A percentile compares a stretch with the other conserved stretches of the same genome.
phyloP scores from a whole-genome alignment of 2,113 vertebrate species.

The Conger conger region DNA sequence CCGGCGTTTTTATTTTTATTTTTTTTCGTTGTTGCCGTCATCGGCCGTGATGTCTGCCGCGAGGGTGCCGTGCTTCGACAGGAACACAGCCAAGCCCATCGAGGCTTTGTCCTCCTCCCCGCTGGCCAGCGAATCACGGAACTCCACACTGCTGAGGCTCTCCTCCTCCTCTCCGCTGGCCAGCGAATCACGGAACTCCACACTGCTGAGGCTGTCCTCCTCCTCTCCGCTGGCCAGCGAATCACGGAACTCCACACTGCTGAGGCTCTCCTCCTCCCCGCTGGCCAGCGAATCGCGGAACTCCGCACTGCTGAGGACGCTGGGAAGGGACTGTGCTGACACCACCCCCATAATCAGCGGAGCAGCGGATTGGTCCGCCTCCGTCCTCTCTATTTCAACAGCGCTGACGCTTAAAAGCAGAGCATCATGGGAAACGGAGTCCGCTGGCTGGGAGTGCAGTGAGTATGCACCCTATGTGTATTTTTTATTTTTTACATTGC shows the following conservation, averaged over 20 bases:
- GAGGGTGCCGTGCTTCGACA: background rate
- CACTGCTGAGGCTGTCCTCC: background rate
- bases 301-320: background rate
- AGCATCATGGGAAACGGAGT: background rate
- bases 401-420: background rate
- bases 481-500: conserved; percentile 11
- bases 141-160: too few species aligned
- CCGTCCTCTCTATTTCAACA: background rate
- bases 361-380: background rate
- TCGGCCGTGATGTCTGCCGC: background rate
- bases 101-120: too few species aligned
- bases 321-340: background rate
- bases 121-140: too few species aligned
- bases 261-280: background rate
- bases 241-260: too few species aligned
- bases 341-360: background rate
- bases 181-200: background rate
- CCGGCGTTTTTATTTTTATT: background rate
- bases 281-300: background rate
- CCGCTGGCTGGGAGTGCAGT: background rate
- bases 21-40: background rate
- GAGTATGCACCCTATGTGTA: background rate
- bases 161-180: background rate
- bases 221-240: background rate
- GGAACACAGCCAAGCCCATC: background rate